phyloP scores from a whole-genome alignment of 2,888 invertebrate species.

The Drosophila emarginata region DNA sequence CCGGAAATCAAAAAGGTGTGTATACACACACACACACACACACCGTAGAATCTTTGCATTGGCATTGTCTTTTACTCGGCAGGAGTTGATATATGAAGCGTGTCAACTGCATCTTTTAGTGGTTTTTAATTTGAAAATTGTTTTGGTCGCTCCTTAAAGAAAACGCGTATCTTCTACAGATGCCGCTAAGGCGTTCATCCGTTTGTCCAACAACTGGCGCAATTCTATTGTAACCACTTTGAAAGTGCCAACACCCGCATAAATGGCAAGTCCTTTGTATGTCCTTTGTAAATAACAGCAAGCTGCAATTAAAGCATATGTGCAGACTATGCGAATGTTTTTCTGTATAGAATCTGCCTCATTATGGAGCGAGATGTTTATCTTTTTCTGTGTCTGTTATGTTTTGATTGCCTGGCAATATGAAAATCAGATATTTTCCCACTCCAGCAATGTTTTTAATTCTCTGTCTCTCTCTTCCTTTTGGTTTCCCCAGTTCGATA shows the following conservation, averaged over 20 bases:
- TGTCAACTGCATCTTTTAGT: constrained; percentile 76
- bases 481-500: background rate
- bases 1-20: constrained; percentile 68
- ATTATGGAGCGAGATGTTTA: constrained; percentile 78
- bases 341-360: constrained; percentile 58
- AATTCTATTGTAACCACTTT: constrained; percentile 2
- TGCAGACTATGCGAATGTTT: background rate
- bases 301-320: constrained; percentile 74
- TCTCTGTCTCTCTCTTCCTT: no score
- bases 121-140: constrained; percentile 76
- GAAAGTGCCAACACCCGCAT: constrained; percentile 52
- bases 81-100: constrained; percentile 71
- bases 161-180: background rate
- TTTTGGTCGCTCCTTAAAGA: constrained; percentile 58
- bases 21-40: constrained; percentile 30
- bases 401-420: constrained; percentile 54
- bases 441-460: constrained; percentile 15
- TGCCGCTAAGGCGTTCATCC: constrained; percentile 40
- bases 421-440: constrained; percentile 43
- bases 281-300: constrained; percentile 51
- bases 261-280: constrained; percentile 18
- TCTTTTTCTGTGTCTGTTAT: constrained; percentile 55
- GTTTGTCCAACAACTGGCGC: constrained; percentile 70
- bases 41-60: background rate
- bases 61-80: constrained; percentile 5